These are phyloP conservation scores for Propithecus perrieri DNA, from an alignment of 2,797 vertebrate species.

Conservation along the genomic window DNA sequence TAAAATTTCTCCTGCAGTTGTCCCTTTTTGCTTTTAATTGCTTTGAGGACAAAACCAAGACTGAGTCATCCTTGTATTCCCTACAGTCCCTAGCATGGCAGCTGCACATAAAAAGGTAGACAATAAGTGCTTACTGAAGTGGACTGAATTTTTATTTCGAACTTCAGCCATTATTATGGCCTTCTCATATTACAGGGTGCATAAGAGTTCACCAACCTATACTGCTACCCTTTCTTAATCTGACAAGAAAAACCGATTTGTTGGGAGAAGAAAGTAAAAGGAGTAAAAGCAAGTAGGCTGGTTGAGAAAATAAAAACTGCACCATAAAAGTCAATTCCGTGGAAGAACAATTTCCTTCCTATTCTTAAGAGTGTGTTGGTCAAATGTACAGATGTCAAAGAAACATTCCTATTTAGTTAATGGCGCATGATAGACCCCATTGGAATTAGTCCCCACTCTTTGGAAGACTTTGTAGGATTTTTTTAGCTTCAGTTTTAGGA, in stretches of 20 bases:
- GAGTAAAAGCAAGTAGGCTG: background rate
- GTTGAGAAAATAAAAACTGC: background rate
- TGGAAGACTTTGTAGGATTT: background rate
- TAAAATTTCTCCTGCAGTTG: background rate
- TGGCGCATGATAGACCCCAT: conserved; percentile 46
- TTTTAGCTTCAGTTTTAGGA: conserved; percentile 32
- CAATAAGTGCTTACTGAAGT: background rate
- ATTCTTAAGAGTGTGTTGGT: background rate
- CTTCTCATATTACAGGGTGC: background rate
- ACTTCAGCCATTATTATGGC: background rate
- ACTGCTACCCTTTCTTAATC: background rate
- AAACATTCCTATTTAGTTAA: conserved; percentile 28
- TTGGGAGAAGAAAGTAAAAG: conserved; percentile 3
- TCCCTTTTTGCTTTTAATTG: background rate
- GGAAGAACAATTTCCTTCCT: conserved; percentile 47
- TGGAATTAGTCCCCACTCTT: conserved; percentile 64
- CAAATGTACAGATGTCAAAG: conserved; percentile 10
- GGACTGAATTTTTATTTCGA: background rate
- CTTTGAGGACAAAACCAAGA: conserved; percentile 19
- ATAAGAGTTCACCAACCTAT: background rate
- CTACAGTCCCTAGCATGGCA: background rate
- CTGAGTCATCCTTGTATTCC: background rate
- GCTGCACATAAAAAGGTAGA: background rate
- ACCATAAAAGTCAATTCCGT: background rate
- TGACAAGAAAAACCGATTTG: conserved; percentile 32